Evolutionary conservation across 2,888 invertebrate genomes (phyloP), one percentile per base, ranked within the genome.

Genomic region (Xylota segnis): DNA sequence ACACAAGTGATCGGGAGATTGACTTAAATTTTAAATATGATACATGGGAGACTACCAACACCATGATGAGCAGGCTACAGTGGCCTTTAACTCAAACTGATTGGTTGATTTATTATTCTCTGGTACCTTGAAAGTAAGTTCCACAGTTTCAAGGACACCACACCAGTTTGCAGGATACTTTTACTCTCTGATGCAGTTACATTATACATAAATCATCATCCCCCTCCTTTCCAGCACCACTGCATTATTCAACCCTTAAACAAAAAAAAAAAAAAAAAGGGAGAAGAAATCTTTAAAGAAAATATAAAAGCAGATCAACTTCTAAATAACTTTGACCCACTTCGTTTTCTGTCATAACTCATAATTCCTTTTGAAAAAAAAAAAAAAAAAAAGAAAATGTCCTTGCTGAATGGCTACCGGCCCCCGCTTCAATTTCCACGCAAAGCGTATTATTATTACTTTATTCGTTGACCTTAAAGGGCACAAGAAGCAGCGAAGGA

Each of bases 321-420:
- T 70, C 43, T 70, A 45, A 70, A 70, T 70, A 70, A 70, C 70
- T 54, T 70, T 70, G 70, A 70, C 70, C 70, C 70, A 70, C 56
- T 70, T 70, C 70, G 58, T 45, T 45, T 45, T 45, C 7, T 54
- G 10, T 37, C 70, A 68, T 50, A 70, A 32, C 29, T 70, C 70
- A 58, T 58, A 56, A 70, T 45, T 70, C 56, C 18, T n/a, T 56
- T 43, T 40, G 54, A 52, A 43, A 56, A 27, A 40, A 40, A 4
- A n/a, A n/a, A n/a, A n/a, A 3, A 23, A 23, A 23, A 23, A 2
- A 23, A 2, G 40, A 54, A 29, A 63, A 70, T 58, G 70, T 70
- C 70, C 70, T 70, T 70, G 68, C 27, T 10, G n/a, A 43, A 61
- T 9, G 14, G 12, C 14, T 29, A 10, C 7, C 45, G 45, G 45